Percentiles rank a stretch among this genome's conserved stretches.
These are phyloP conservation scores for Oncorhynchus tshawytscha DNA, from an alignment of 2,113 vertebrate species.

Conservation along the genomic window DNA sequence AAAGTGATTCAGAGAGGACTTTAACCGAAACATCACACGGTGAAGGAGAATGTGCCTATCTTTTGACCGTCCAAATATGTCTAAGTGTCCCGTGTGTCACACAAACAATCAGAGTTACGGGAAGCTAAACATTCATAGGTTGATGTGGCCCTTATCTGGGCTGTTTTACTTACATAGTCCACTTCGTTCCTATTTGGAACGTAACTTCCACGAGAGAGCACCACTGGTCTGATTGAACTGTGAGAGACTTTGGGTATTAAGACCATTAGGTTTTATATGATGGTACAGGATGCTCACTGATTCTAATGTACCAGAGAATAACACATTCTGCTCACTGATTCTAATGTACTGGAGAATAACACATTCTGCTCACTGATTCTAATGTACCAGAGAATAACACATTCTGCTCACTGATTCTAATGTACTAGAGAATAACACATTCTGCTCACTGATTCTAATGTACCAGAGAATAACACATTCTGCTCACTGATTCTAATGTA, in stretches of 20 bases:
- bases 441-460: too few species aligned
- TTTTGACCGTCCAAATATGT: background rate
- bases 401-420: too few species aligned
- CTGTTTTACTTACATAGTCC: too few species aligned
- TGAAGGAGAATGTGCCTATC: background rate
- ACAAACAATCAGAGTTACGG: background rate
- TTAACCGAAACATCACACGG: background rate
- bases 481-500: too few species aligned
- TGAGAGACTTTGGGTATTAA: background rate
- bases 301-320: slow-evolving; percentile 27
- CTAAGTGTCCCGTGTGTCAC: background rate
- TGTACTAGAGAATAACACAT: too few species aligned
- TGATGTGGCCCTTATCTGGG: background rate
- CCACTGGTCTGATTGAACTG: background rate
- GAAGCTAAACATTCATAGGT: background rate
- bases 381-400: too few species aligned
- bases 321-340: background rate
- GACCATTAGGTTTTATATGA: slow-evolving; percentile 43
- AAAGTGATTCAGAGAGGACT: background rate
- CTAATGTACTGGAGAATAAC: too few species aligned
- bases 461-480: too few species aligned
- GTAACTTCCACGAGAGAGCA: too few species aligned
- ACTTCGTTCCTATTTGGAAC: too few species aligned
- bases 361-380: too few species aligned
- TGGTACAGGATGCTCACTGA: slow-evolving; percentile 61